Evolutionary conservation across 2,888 invertebrate species (phyloP).

Genomic region (Xestia xanthographa): DNA sequence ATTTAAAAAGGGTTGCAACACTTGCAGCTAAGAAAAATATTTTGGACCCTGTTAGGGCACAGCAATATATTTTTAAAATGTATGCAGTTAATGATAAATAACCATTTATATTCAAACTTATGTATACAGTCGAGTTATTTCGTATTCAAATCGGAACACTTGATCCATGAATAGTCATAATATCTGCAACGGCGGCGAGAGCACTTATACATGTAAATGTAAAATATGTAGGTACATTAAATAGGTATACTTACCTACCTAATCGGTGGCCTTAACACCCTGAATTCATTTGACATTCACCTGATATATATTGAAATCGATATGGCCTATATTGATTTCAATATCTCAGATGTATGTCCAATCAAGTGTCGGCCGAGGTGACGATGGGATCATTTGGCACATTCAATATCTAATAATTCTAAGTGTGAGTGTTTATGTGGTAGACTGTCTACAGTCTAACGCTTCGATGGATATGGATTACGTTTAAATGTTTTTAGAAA

Average conservation of each 20-base stretch:
- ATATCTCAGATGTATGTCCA: slow-evolving; percentile 26
- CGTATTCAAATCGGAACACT: neutral
- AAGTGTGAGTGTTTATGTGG: neutral
- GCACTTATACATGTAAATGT: neutral
- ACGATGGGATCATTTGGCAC: slow-evolving; percentile 15
- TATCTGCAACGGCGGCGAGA: neutral
- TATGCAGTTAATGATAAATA: too few relatives aligned
- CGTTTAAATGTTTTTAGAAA: neutral
- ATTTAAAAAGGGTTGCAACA: too few relatives aligned
- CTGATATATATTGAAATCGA: slow-evolving; percentile 41
- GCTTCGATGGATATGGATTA: neutral
- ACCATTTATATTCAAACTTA: too few relatives aligned
- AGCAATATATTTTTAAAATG: too few relatives aligned
- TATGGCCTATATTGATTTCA: slow-evolving; percentile 39
- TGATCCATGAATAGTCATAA: neutral
- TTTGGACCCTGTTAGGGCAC: too few relatives aligned
- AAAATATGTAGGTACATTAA: neutral
- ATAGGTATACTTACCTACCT: neutral
- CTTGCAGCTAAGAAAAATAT: too few relatives aligned
- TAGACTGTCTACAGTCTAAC: neutral
- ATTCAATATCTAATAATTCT: slow-evolving; percentile 1
- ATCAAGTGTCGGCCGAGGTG: slow-evolving; percentile 21
- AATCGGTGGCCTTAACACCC: slow-evolving; percentile 14
- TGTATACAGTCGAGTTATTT: neutral
- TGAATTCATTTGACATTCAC: slow-evolving; percentile 39